Conservation (phyloP, 2,113 vertebrate genomes). For the Pelusios castaneus region DNA sequence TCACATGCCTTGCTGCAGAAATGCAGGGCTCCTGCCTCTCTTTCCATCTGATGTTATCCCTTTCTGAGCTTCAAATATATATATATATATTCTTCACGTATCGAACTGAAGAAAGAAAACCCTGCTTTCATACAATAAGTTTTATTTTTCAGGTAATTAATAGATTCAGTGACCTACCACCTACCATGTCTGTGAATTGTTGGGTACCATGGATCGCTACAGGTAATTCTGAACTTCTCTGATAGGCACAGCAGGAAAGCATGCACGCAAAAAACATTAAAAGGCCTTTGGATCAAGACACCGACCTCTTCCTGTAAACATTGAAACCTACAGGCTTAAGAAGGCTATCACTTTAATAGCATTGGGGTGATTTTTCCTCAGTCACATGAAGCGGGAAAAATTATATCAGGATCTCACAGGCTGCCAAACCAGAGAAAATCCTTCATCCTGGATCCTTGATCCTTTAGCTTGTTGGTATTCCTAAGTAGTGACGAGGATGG, state of each 20-base stretch:
- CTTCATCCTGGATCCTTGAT: accelerated
- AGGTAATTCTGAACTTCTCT: not conserved
- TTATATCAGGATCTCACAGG: not conserved
- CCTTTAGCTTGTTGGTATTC: not conserved
- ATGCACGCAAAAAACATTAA: not conserved
- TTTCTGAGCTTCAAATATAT: too few relatives aligned
- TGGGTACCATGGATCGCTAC: not conserved
- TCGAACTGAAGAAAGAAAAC: not conserved
- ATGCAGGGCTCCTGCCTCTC: not conserved
- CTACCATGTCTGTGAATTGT: not conserved
- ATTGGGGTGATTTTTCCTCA: not conserved
- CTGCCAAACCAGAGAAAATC: not conserved
- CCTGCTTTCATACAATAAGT: not conserved
- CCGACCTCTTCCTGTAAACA: not conserved
- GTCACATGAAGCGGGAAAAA: not conserved
- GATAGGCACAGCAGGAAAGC: accelerated
- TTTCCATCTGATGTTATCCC: not conserved
- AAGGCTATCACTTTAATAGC: not conserved
- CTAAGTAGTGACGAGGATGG: accelerated
- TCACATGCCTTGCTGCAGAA: not conserved
- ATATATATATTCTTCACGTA: not conserved
- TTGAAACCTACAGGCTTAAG: not conserved
- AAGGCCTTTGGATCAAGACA: not conserved
- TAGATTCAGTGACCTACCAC: not conserved
- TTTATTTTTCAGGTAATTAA: not conserved